Evolutionary conservation across 1,140 invertebrate species (phyloP).

Genomic region (Arctopsyche grandis): DNA sequence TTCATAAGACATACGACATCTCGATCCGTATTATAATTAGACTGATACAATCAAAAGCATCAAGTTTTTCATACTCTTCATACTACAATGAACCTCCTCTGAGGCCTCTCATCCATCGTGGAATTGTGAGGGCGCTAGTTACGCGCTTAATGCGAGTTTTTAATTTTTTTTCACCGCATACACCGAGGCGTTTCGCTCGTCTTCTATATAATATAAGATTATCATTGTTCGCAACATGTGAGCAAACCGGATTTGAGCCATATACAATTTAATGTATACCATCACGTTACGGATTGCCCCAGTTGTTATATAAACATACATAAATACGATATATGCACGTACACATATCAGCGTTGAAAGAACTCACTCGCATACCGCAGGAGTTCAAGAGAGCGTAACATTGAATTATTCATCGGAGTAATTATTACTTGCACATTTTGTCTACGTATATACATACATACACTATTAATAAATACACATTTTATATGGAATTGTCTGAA

Average conservation of each 20-base stretch:
- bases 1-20: too few relatives aligned
- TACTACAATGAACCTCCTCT: too few relatives aligned
- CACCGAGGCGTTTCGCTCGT: too few relatives aligned
- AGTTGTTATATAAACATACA: constrained; percentile 31
- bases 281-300: constrained; percentile 21
- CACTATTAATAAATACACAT: not conserved
- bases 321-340: not conserved
- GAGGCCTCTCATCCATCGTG: too few relatives aligned
- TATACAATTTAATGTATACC: constrained; percentile 18
- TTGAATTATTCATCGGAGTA: constrained; percentile 29
- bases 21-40: too few relatives aligned
- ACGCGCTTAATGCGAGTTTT: too few relatives aligned
- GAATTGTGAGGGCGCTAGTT: too few relatives aligned
- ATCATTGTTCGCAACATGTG: not conserved
- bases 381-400: constrained; percentile 29
- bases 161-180: too few relatives aligned
- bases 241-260: constrained; percentile 22
- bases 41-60: too few relatives aligned
- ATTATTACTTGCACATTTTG: constrained; percentile 13
- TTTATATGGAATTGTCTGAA: not conserved
- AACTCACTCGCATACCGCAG: constrained; percentile 12
- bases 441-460: not conserved
- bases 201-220: too few relatives aligned
- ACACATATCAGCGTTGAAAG: not conserved
- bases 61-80: too few relatives aligned